These are phyloP conservation scores for Lepus americanus DNA, from an alignment of 2,113 vertebrate species.

Conservation along the genomic window DNA sequence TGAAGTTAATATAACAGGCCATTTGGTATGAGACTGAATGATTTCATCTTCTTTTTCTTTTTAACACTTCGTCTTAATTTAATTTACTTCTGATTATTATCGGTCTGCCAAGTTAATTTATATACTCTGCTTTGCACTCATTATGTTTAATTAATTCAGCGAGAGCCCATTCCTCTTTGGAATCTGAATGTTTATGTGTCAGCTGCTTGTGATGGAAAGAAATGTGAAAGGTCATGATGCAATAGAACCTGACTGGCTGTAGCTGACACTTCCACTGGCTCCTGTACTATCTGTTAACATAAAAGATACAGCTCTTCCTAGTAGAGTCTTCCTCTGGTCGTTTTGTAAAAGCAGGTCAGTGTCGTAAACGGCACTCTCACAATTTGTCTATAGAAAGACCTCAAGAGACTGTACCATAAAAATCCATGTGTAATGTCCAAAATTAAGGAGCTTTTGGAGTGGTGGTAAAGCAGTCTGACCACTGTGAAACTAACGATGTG, in stretches of 20 bases:
- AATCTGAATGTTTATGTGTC: slow-evolving; percentile 45
- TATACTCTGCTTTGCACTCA: background rate
- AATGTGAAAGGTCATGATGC: background rate
- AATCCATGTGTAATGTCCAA: background rate
- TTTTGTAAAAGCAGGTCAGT: background rate
- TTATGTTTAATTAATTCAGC: slow-evolving; percentile 47
- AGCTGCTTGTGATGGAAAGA: background rate
- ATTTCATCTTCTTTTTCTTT: slow-evolving; percentile 67
- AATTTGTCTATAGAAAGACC: slow-evolving; percentile 10
- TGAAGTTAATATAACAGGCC: background rate
- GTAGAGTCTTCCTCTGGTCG: background rate
- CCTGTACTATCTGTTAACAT: background rate
- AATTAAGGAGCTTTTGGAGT: slow-evolving; percentile 36
- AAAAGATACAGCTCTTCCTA: background rate
- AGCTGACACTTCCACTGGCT: background rate
- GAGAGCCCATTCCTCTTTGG: slow-evolving; percentile 35
- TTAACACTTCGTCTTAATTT: slow-evolving; percentile 59
- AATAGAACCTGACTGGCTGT: background rate
- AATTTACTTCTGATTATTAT: slow-evolving; percentile 5
- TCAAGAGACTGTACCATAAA: slow-evolving; percentile 2
- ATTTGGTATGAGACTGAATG: slow-evolving; percentile 26
- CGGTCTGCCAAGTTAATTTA: slow-evolving; percentile 24
- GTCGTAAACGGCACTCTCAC: slow-evolving; percentile 17
- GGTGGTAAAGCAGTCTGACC: background rate
- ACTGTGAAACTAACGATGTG: background rate